Conservation (phyloP, 2,888 invertebrate species). For the Torymus aiolomorphi region DNA sequence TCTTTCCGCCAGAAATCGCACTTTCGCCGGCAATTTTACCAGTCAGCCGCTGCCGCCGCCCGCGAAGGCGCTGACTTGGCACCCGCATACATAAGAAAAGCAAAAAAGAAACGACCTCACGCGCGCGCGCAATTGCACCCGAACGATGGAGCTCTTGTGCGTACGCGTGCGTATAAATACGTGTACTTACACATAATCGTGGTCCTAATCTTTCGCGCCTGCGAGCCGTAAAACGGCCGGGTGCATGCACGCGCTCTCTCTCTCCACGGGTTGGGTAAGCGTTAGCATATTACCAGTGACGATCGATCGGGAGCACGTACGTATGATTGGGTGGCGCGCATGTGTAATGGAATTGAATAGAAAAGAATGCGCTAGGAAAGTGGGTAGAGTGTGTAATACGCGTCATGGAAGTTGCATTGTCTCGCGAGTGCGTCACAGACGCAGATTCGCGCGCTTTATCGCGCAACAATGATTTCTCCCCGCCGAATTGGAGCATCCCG, state of each 20-base stretch:
- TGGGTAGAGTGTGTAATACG: too few relatives aligned
- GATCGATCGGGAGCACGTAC: too few relatives aligned
- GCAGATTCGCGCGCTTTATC: too few relatives aligned
- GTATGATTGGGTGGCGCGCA: too few relatives aligned
- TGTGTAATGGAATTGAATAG: too few relatives aligned
- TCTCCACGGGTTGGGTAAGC: too few relatives aligned
- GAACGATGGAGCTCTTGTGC: conserved; percentile 24
- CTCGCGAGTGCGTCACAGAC: too few relatives aligned
- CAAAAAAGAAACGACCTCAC: neutral
- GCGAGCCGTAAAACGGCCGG: conserved; percentile 27
- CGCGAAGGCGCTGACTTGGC: conserved; percentile 31
- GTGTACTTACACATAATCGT: neutral
- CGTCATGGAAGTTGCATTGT: too few relatives aligned
- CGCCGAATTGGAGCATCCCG: too few relatives aligned
- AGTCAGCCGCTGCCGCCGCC: neutral
- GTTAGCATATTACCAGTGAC: too few relatives aligned
- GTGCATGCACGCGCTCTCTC: conserved; percentile 3
- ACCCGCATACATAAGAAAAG: neutral
- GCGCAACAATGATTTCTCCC: too few relatives aligned
- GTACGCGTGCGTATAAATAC: neutral
- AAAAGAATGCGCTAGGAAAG: too few relatives aligned
- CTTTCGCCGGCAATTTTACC: neutral
- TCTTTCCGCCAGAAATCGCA: conserved; percentile 1
- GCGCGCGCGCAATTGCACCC: conserved; percentile 11
- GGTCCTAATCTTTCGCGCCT: conserved; percentile 28